Conservation (phyloP, 2,888 invertebrate genomes). For the Acanthacorydalis orientalis region DNA sequence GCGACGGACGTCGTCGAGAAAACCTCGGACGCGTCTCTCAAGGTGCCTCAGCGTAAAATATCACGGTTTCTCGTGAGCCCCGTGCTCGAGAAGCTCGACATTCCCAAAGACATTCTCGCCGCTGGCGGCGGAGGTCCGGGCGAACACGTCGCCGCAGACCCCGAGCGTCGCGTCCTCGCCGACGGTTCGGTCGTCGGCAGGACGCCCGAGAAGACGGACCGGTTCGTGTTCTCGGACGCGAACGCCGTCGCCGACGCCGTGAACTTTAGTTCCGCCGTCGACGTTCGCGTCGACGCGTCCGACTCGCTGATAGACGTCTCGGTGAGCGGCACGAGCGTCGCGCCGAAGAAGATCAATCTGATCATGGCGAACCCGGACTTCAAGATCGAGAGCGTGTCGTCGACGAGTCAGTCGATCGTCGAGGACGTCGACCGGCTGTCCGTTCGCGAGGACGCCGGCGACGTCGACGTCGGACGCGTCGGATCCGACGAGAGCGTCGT, state of each 20-base stretch:
- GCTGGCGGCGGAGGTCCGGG: background rate
- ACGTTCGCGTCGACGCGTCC: background rate
- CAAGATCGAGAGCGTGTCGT: conserved; percentile 25
- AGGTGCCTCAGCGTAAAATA: conserved; percentile 47
- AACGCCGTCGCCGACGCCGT: background rate
- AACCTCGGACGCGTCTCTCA: conserved; percentile 15
- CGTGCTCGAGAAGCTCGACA: conserved; percentile 40
- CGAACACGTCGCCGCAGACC: conserved; percentile 4
- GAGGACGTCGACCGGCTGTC: conserved; percentile 23
- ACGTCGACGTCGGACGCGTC: too few relatives aligned
- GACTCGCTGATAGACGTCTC: conserved; percentile 5
- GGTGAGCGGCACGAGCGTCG: conserved; percentile 10
- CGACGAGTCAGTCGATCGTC: conserved; percentile 28
- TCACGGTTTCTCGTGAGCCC: conserved; percentile 72
- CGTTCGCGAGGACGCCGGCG: too few relatives aligned
- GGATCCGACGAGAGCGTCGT: too few relatives aligned
- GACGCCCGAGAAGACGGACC: conserved; percentile 13
- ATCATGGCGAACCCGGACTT: conserved; percentile 15
- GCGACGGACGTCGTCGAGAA: conserved; percentile 10
- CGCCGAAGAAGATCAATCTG: conserved; percentile 9
- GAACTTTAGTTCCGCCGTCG: background rate
- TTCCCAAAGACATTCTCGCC: conserved; percentile 19
- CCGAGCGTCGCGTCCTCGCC: background rate
- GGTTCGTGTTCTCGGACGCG: background rate
- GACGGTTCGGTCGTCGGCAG: conserved; percentile 7